Conservation (phyloP, 2,888 invertebrate genomes). For the Teinopalpus imperialis region DNA sequence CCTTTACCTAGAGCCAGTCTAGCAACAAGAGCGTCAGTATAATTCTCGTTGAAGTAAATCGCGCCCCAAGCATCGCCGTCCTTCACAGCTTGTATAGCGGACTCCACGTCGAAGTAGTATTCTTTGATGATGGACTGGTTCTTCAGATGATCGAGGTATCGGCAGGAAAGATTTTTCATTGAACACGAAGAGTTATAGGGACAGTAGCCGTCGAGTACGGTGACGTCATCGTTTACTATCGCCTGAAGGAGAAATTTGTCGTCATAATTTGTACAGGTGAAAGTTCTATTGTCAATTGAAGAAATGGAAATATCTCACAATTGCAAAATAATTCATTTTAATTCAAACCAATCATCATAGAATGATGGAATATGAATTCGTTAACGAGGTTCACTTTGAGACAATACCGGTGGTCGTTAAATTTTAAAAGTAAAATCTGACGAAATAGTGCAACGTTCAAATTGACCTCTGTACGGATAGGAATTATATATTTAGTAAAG, state of each 20-base stretch:
- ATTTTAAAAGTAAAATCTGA: too few species aligned
- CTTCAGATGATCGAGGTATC: slow-evolving; percentile 89
- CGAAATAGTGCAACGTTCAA: too few species aligned
- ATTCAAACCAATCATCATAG: too few species aligned
- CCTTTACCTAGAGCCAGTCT: slow-evolving; percentile 88
- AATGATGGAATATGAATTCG: too few species aligned
- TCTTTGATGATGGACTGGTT: slow-evolving; percentile 86
- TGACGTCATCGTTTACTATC: slow-evolving; percentile 72
- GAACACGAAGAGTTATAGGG: slow-evolving; percentile 84
- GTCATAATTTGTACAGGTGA: too few species aligned
- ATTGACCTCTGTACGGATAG: too few species aligned
- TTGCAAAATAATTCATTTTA: too few species aligned
- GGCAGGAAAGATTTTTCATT: slow-evolving; percentile 88
- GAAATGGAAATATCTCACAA: too few species aligned
- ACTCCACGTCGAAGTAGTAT: slow-evolving; percentile 84
- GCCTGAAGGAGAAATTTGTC: slow-evolving; percentile 56
- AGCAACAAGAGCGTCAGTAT: slow-evolving; percentile 92
- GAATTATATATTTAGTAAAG: too few species aligned
- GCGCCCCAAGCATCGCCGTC: slow-evolving; percentile 94
- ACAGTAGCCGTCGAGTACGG: slow-evolving; percentile 71
- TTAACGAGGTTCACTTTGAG: too few species aligned
- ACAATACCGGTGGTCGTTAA: too few species aligned
- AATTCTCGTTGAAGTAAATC: slow-evolving; percentile 93
- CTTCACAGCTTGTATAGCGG: slow-evolving; percentile 87
- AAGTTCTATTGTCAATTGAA: too few species aligned